Conservation (phyloP, 2,797 vertebrate species). For the Anguilla obscura region DNA sequence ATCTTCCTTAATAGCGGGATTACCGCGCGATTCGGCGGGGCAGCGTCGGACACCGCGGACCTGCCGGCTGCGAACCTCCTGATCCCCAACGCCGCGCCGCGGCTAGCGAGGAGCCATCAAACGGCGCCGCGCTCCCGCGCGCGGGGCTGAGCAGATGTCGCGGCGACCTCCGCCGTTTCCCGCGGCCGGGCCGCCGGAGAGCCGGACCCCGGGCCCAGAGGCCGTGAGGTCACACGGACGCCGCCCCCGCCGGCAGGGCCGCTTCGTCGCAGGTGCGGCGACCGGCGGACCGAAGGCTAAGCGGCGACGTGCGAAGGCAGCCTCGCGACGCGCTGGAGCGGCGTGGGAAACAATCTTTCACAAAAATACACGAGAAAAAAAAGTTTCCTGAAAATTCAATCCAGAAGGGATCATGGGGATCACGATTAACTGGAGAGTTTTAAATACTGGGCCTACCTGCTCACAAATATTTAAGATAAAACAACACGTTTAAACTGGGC, state of each 20-base stretch:
- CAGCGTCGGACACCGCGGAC: not conserved
- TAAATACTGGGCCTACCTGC: too few species aligned
- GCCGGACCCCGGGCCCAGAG: not conserved
- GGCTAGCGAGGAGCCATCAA: not conserved
- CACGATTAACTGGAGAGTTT: not conserved
- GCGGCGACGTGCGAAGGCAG: not conserved
- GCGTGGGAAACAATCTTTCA: not conserved
- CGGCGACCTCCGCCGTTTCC: not conserved
- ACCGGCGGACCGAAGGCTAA: not conserved
- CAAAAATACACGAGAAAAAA: not conserved
- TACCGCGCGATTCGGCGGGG: not conserved
- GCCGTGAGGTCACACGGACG: not conserved
- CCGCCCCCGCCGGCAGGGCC: not conserved
- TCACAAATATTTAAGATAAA: not conserved
- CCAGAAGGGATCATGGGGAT: not conserved
- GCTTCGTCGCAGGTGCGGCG: not conserved
- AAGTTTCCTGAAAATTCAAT: not conserved
- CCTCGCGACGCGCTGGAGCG: not conserved
- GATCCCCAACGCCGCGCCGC: not conserved
- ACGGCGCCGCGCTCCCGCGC: not conserved
- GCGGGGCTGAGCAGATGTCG: not conserved
- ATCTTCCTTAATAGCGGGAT: constrained; percentile 17
- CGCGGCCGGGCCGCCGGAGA: not conserved
- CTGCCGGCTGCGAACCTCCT: not conserved
- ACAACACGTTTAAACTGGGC: not conserved